These are phyloP conservation scores for Augochlorella aurata DNA, from an alignment of 2,888 invertebrate genomes.

Conservation along the genomic window DNA sequence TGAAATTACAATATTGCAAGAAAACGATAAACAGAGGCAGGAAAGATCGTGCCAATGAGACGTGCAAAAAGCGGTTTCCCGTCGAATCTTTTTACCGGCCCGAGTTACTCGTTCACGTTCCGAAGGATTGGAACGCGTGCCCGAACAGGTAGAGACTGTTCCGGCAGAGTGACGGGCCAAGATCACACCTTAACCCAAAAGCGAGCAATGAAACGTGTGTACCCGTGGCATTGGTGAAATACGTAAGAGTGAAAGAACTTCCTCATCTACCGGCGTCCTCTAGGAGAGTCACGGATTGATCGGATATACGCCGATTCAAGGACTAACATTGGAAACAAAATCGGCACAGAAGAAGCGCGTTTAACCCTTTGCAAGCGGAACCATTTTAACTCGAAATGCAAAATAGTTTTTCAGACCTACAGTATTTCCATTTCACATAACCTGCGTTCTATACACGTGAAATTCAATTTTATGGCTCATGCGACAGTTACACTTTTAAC, in stretches of 20 bases:
- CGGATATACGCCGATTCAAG: conserved; percentile 26
- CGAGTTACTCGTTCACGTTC: background rate
- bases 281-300: conserved; percentile 19
- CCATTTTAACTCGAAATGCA: too few species aligned
- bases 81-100: background rate
- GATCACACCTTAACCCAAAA: conserved; percentile 39
- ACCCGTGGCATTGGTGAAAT: conserved; percentile 35
- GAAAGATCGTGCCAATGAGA: background rate
- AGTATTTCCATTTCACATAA: too few species aligned
- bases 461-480: too few species aligned
- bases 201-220: background rate
- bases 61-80: background rate
- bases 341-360: background rate
- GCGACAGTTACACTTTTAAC: too few species aligned
- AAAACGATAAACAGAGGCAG: background rate
- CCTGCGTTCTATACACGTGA: too few species aligned
- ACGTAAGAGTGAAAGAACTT: conserved; percentile 39
- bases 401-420: too few species aligned
- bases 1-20: background rate
- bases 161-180: conserved; percentile 17
- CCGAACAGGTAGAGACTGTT: conserved; percentile 4
- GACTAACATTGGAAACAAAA: conserved; percentile 23
- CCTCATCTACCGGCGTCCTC: background rate
- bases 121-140: conserved; percentile 14
- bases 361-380: background rate